Base-by-base conservation (phyloP, 2,113 vertebrate genomes). In the Rhizomys pruinosus region DNA sequence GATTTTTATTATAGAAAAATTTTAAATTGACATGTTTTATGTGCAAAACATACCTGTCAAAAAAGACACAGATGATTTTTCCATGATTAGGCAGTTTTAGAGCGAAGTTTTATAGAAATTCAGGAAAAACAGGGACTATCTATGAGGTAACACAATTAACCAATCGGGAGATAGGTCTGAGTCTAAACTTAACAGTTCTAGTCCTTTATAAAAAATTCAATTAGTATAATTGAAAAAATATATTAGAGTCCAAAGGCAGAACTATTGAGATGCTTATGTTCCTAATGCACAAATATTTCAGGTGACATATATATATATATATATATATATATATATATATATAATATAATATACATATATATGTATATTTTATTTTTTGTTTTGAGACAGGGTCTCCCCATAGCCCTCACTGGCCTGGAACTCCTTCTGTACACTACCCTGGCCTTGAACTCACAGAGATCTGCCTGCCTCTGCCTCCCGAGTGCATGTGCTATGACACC, bases 131-230 rank as follows among this genome's bases (percentile, higher is more conserved):
- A 79, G 27, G 22, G 66, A 87, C 64, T 85, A 82, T 23, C 25
- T 39, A 39, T 78, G 59, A 52, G 39, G 47, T 68, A 82, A 91
- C n/a, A n/a, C n/a, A n/a, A n/a, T n/a, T n/a, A n/a, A n/a, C 1
- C 79, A n/a, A 79, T 84, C 42, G 32, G 64, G 32, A 69, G 7
- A 59, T n/a, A 57, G 42, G 25, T 89, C 42, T 92, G 47, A 78
- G 74, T 84, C n/a, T 84, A 92, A n/a, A 74, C 79, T 94, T 94
- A 86, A 79, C n/a, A 57, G 63, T 42, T 92, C 86, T 88, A 57
- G 52, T 74, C 29, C 85, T 93, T 57, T 95, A 72, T 81, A 78
- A 25, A 92, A 79, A 95, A 87, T 92, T 61, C 57, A 78, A 87
- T 59, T 69, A 71, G n/a, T 64, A n/a, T 76, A 47, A 92, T 76